Evolutionary conservation across 2,888 invertebrate species (phyloP).

Genomic region (Drosophila diplacantha): DNA sequence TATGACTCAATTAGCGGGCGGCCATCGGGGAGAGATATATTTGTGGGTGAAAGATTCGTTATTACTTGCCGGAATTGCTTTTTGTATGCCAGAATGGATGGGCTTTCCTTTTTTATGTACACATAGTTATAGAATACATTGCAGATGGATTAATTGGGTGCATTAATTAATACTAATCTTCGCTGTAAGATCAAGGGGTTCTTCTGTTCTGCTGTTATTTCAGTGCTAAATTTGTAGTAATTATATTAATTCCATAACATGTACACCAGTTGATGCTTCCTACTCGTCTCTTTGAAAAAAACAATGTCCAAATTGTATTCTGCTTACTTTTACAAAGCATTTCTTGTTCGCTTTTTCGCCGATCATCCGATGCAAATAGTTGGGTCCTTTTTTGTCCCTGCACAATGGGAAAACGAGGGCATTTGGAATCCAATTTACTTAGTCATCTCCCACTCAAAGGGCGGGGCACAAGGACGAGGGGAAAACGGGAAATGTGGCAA

Average conservation of each 20-base stretch:
- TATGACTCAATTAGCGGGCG: constrained; percentile 52
- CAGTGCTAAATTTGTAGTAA: too few relatives aligned
- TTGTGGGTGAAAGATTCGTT: constrained; percentile 5
- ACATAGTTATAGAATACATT: not conserved
- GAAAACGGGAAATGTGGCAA: not conserved
- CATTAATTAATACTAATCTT: too few relatives aligned
- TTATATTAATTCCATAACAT: too few relatives aligned
- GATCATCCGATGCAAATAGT: constrained; percentile 31
- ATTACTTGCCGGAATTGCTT: constrained; percentile 10
- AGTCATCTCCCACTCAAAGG: constrained; percentile 37
- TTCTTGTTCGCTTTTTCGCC: not conserved
- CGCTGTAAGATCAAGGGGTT: too few relatives aligned
- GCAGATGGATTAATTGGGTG: not conserved
- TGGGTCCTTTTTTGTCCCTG: constrained; percentile 12
- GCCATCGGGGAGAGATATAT: constrained; percentile 12
- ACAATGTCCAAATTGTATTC: not conserved
- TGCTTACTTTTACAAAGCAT: not conserved
- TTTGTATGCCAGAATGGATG: not conserved
- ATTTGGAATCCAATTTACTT: constrained; percentile 45
- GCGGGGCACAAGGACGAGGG: not conserved
- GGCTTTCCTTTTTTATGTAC: not conserved
- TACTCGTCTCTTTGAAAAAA: not conserved
- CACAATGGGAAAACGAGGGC: constrained; percentile 26
- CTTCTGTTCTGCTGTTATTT: too few relatives aligned
- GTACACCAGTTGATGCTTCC: not conserved